These are phyloP conservation scores for Torymus texanus DNA, from an alignment of 2,888 invertebrate genomes.

Conservation along the genomic window DNA sequence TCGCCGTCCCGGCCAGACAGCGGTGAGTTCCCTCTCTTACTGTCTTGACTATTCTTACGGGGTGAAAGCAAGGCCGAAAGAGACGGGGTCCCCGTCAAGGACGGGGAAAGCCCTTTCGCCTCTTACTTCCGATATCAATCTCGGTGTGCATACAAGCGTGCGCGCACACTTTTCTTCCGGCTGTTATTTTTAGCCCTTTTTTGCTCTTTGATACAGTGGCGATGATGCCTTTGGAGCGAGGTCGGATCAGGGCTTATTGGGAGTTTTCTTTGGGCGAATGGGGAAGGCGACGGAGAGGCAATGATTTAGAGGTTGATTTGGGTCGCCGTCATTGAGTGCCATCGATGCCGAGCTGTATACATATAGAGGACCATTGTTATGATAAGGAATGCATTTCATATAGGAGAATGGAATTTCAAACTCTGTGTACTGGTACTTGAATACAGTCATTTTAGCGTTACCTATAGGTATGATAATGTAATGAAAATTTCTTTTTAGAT, in stretches of 20 bases:
- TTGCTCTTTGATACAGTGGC: background rate
- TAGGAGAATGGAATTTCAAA: too few species aligned
- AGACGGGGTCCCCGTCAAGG: slow-evolving; percentile 61
- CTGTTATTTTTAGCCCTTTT: background rate
- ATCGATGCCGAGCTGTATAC: background rate
- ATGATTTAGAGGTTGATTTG: slow-evolving; percentile 30
- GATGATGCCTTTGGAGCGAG: background rate
- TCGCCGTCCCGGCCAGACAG: background rate
- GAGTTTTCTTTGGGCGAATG: slow-evolving; percentile 8
- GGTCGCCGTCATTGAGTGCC: slow-evolving; percentile 14
- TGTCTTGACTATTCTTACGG: too few species aligned
- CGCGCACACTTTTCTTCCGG: slow-evolving; percentile 2
- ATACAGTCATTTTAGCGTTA: too few species aligned
- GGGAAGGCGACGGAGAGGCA: background rate
- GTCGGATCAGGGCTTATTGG: slow-evolving; percentile 7
- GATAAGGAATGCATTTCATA: slow-evolving; percentile 11
- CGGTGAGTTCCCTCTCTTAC: too few species aligned
- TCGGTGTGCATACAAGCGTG: background rate
- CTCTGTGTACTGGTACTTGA: too few species aligned
- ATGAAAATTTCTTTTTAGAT: too few species aligned
- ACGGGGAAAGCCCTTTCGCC: slow-evolving; percentile 65
- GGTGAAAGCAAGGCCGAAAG: background rate
- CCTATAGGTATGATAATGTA: too few species aligned
- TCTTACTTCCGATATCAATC: slow-evolving; percentile 45
- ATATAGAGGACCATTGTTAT: background rate